phyloP scores from a whole-genome alignment of 1,140 invertebrate genomes.

The Rhagoletis pomonella region DNA sequence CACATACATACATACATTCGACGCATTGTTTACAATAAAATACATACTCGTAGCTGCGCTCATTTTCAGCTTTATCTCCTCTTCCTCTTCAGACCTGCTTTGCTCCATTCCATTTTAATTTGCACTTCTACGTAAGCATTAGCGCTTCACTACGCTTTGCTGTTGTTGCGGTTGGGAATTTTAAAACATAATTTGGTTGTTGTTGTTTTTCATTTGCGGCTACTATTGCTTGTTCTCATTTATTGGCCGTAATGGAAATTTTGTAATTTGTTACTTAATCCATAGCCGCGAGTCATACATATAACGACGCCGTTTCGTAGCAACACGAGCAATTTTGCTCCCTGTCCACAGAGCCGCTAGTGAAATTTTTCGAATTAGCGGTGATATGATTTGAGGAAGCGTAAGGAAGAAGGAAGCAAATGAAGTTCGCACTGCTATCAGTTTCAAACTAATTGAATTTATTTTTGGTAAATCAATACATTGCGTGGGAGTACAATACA shows the following conservation, averaged over 20 bases:
- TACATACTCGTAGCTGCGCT: not conserved
- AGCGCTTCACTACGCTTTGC: not conserved
- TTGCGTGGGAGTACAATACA: not conserved
- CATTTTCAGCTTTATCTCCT: not conserved
- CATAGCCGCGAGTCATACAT: slow-evolving; percentile 13
- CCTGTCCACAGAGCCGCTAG: not conserved
- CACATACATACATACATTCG: not conserved
- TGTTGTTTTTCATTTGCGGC: not conserved
- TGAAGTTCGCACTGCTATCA: not conserved
- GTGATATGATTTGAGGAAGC: not conserved
- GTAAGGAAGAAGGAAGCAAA: too few species aligned
- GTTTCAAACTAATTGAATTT: not conserved
- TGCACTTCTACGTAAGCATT: not conserved
- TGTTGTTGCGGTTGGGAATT: not conserved
- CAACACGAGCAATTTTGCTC: not conserved
- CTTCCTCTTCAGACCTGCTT: not conserved
- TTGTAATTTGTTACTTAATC: slow-evolving; percentile 39
- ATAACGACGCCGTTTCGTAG: not conserved
- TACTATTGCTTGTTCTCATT: not conserved
- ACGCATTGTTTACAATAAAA: too few species aligned
- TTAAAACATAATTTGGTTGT: not conserved
- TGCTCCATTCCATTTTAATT: slow-evolving; percentile 24
- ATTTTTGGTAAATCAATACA: not conserved
- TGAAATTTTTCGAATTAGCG: not conserved
- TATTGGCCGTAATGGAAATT: slow-evolving; percentile 40